Percentiles rank a stretch among this genome's conserved stretches.
These are phyloP conservation scores for Varecia variegata DNA, from an alignment of 2,797 vertebrate species.

Conservation along the genomic window DNA sequence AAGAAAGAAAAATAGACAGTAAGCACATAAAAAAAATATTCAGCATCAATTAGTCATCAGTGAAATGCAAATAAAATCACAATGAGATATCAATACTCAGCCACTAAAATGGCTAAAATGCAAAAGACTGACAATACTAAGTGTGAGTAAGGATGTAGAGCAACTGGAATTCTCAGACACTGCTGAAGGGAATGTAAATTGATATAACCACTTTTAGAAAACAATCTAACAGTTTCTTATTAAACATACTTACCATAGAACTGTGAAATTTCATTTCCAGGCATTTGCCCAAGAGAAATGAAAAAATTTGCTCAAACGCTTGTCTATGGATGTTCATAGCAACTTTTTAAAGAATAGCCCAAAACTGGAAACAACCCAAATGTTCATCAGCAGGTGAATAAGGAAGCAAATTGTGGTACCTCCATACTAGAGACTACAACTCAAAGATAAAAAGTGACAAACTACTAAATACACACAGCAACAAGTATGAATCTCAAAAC, in stretches of 20 bases:
- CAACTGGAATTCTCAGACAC: not conserved
- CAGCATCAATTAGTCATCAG: not conserved
- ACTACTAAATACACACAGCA: not conserved
- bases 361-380: not conserved
- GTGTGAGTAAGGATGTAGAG: not conserved
- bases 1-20: not conserved
- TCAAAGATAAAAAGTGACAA: not conserved
- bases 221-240: not conserved
- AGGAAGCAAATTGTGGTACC: not conserved
- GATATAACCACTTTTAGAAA: not conserved
- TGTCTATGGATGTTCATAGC: not conserved
- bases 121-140: not conserved
- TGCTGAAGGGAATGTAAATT: not conserved
- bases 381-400: not conserved
- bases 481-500: not conserved
- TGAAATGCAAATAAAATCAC: not conserved
- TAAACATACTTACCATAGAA: constrained; percentile 22
- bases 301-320: not conserved
- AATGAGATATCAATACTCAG: not conserved
- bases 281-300: not conserved
- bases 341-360: not conserved
- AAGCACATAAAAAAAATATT: not conserved
- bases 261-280: not conserved
- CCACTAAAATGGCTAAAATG: not conserved
- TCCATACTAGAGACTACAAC: not conserved